A percentile compares a stretch with the other conserved stretches of the same genome.
Evolutionary conservation across 2,797 vertebrate genomes (phyloP).

Genomic region (Danio tinwini): DNA sequence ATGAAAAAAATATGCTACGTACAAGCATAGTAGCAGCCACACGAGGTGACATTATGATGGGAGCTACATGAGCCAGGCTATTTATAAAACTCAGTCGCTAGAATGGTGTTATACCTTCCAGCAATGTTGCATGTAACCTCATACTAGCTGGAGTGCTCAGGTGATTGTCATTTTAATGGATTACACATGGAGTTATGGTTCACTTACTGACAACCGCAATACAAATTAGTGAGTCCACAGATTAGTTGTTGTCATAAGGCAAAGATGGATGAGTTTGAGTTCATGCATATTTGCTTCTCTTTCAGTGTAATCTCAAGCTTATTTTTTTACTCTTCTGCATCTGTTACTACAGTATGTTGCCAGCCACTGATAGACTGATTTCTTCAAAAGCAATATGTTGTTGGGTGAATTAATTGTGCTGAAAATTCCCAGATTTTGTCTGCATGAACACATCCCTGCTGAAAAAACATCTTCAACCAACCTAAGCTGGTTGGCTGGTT

Average conservation of each 20-base stretch:
- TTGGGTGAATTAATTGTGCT: not conserved
- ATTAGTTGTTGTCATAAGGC: conserved; percentile 7
- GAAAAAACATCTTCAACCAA: too few species aligned
- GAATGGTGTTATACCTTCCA: conserved; percentile 8
- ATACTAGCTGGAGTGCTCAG: conserved; percentile 43
- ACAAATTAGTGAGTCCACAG: conserved; percentile 30
- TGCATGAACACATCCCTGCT: not conserved
- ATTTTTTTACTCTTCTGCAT: not conserved
- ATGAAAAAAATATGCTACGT: not conserved
- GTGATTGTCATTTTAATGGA: conserved; percentile 55
- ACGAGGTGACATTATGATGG: not conserved
- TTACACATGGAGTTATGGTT: conserved; percentile 55
- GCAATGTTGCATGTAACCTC: conserved; percentile 12
- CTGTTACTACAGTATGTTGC: not conserved
- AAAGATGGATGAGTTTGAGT: conserved; percentile 23
- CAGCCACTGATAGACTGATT: not conserved
- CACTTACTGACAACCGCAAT: conserved; percentile 49
- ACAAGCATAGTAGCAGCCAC: not conserved
- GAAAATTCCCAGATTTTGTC: not conserved
- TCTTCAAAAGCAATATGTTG: not conserved
- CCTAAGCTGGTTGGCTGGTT: too few species aligned
- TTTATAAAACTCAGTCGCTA: conserved; percentile 4
- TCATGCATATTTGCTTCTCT: conserved; percentile 23
- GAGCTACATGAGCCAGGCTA: conserved; percentile 4
- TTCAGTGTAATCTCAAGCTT: not conserved